Evolutionary conservation across 2,888 invertebrate species (phyloP), one percentile per base, ranked within the genome.

Genomic region (Drosophila maculinotata): DNA sequence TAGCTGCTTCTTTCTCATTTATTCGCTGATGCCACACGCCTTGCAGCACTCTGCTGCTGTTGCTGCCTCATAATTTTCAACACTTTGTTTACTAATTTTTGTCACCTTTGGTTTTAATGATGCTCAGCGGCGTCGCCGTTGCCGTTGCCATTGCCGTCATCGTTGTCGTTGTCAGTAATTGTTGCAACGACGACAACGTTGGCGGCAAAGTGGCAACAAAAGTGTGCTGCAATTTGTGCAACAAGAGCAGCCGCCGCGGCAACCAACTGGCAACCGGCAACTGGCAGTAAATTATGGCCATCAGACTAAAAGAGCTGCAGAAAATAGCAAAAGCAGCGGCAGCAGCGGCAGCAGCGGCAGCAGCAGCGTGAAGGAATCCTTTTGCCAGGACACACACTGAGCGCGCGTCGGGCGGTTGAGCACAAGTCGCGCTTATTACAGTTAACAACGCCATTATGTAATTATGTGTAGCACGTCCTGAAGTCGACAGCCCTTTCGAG

Each of bases 1-100:
- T 35, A 23, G 71, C 56, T 51, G 39, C 25, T 33, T 41, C 15
- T 35, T 8, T 7, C 20, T 36, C 20, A 17, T 17, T 17, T 5
- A 8, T 17, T 2, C 8, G 41, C 5, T 33, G 31, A 41, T 65
- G 73, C 65, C 71, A 41, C 71, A 65, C 72, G 58, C 66, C 76
- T 72, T 56, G 72, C 38, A 48, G 66, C 66, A 60, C 36, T 44
- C 42, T 30, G 17, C 42, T 9, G 28, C 35, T 23, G 45, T 12
- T 10, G 47, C 59, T 48, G 54, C 52, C 84, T 84, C 87, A 81
- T 88, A 88, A 88, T 87, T 84, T 84, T 65, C 72, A 80, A 84
- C 84, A 88, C 88, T 85, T 88, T 88, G 88, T 86, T 84, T 84
- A 88, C 84, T 83, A 84, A 86, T 84, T 88, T 88, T 84, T 84